Evolutionary conservation across 1,140 invertebrate species (phyloP), one percentile per base, ranked within the genome.

Genomic region (Caligus rogercresseyi): DNA sequence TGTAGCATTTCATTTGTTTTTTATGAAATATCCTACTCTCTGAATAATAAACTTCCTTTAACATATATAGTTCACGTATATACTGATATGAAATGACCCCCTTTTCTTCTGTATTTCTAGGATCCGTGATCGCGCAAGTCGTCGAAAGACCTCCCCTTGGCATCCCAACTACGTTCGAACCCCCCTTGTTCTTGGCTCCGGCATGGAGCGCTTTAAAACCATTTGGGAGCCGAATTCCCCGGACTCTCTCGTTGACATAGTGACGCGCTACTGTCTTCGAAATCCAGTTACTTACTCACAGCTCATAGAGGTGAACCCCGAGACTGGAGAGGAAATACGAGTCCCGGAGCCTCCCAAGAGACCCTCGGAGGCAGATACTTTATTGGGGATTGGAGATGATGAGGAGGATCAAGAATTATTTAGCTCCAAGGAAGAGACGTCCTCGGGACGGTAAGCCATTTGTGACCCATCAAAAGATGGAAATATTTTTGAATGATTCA

Each of bases 261-360:
- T 81, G 67, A 79, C 80, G 66, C 77, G 78, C 66, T 81, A 78
- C 68, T 78, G 83, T 31, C 78, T 81, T 63, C 75, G 79, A 66
- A 74, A 83, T 71, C 67, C 81, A n/a, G 74, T 79, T 55, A 77
- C 79, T 13, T 77, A 43, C 31, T 43, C 31, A 11, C 31, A 43
- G 31, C 31, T 84, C 61, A 79, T 79, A 53, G 70, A 69, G 20
- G 70, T 67, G 52, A 70, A 70, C 58, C 67, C 69, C 52, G 62
- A 66, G 57, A 73, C 71, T 3, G 70, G 73, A 31, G 67, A 72
- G 43, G 69, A 74, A n/a, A 7, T 7, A 43, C n/a, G 7, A 43
- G 7, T 43, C n/a, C 31, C 31, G 7, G 31, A 43, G n/a, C n/a
- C n/a, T n/a, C n/a, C n/a, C n/a, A n/a, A n/a, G n/a, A n/a, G n/a